Evolutionary conservation across 2,797 vertebrate genomes (phyloP), one percentile per base, ranked within the genome.

Genomic region (Cynopterus sphinx): DNA sequence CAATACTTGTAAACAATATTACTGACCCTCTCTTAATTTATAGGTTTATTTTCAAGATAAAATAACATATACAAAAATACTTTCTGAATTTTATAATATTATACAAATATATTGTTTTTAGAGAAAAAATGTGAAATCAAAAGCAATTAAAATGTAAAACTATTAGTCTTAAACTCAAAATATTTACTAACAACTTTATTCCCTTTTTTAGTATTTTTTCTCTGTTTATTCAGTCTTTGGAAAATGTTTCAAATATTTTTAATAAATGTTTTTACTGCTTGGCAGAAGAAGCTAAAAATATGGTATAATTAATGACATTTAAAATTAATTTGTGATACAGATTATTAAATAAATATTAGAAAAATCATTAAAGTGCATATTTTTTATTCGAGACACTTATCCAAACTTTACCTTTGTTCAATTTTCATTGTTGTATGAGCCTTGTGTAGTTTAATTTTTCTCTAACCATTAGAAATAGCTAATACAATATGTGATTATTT

Each of bases 361-460:
- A 43, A 87, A 96, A 71, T 59, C 71, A 31, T 84, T 94, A 70
- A 95, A 95, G 5, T 83, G 0, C 71, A 15, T 93, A 61, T 97
- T 97, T 84, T 87, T 93, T 87, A 92, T 87, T 96, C 53, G 67
- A 17, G 78, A 22, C 16, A 79, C 71, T 57, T 33, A 97, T 88
- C 63, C 96, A 78, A 92, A 55, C 12, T 53, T 0, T 24, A 81
- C 28, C 49, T 71, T 46, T 49, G 6, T 92, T 96, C 96, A 92
- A 92, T 96, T 95, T 84, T 67, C 39, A 94, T 39, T 75, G 41
- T 91, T 33, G 1, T 75, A 92, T 83, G 28, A 74, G 55, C 71
- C 63, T 82, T 95, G 39, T 49, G 16, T 94, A 31, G 59, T 97
- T 96, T 84, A 26, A 28, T 55, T 97, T 97, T 96, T 91, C n/a